These are phyloP conservation scores for Crocidura indochinensis DNA, from an alignment of 2,797 vertebrate species.

Conservation along the genomic window DNA sequence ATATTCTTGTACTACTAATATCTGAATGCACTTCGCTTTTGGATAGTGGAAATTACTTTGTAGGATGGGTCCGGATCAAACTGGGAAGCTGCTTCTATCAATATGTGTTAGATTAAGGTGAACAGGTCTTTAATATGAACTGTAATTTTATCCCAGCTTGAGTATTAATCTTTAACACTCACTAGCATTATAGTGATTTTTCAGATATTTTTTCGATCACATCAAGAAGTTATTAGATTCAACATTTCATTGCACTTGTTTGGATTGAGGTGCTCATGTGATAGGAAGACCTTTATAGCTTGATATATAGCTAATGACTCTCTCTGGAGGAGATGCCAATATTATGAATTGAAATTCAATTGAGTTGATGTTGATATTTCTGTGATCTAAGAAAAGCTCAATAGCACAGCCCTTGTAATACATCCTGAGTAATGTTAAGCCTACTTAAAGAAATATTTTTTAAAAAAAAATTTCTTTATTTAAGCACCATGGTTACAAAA, in stretches of 20 bases:
- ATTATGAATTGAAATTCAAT: conserved; percentile 44
- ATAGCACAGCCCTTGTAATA: background rate
- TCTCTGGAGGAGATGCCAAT: conserved; percentile 2
- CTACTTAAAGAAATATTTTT: background rate
- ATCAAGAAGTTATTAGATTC: background rate
- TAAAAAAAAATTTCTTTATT: background rate
- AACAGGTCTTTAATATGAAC: background rate
- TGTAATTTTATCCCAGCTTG: conserved; percentile 39
- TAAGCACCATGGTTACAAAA: no score
- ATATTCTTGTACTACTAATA: background rate
- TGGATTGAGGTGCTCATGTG: conserved; percentile 22
- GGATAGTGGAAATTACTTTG: background rate
- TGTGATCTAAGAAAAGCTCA: background rate
- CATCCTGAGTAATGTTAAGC: background rate
- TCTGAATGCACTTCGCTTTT: background rate
- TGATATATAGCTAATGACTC: conserved; percentile 41
- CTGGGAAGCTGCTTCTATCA: background rate
- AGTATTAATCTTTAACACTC: conserved; percentile 37
- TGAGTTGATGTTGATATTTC: background rate
- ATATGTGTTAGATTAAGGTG: background rate
- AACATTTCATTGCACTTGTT: background rate
- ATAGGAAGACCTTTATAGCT: conserved; percentile 20
- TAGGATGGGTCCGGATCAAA: background rate
- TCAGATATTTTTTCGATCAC: conserved; percentile 54
- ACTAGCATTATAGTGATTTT: background rate